These are phyloP conservation scores for Pemphigus obesinymphae DNA, from an alignment of 1,140 invertebrate genomes.

Conservation along the genomic window DNA sequence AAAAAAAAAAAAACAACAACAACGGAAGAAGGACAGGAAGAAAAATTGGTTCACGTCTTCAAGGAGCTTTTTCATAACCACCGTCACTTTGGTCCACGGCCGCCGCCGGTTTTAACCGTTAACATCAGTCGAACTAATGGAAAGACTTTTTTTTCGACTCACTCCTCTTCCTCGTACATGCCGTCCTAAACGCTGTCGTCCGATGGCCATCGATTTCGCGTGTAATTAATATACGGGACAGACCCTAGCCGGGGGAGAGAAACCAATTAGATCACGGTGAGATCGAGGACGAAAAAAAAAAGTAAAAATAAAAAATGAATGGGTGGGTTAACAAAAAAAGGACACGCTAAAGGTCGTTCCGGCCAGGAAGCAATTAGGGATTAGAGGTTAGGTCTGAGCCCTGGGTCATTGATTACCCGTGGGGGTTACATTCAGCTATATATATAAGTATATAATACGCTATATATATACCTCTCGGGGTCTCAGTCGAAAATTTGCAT, in stretches of 20 bases:
- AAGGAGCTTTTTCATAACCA: conserved; percentile 18
- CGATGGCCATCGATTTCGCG: neutral
- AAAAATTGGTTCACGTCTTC: conserved; percentile 28
- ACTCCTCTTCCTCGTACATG: neutral
- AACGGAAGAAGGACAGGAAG: neutral
- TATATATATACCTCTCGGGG: neutral
- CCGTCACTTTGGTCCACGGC: neutral
- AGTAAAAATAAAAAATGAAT: conserved; percentile 9
- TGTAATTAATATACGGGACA: conserved; percentile 7
- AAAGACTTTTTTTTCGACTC: conserved; percentile 12
- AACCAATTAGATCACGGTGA: conserved; percentile 36
- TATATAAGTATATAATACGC: neutral
- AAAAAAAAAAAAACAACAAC: neutral
- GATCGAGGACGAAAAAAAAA: conserved; percentile 22
- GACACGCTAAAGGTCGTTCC: conserved; percentile 37
- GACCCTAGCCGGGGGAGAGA: neutral
- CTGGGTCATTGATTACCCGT: conserved; percentile 40
- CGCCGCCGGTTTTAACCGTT: neutral
- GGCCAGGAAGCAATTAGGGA: conserved; percentile 40
- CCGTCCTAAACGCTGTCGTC: neutral
- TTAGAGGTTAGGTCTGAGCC: conserved; percentile 35
- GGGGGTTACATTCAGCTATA: neutral
- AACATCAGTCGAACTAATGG: conserved; percentile 8
- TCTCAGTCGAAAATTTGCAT: conserved; percentile 35
- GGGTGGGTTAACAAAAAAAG: conserved; percentile 17